Base-by-base conservation (phyloP, 2,113 vertebrate genomes). In the rabbit (Oryctolagus cuniculus) region DNA sequence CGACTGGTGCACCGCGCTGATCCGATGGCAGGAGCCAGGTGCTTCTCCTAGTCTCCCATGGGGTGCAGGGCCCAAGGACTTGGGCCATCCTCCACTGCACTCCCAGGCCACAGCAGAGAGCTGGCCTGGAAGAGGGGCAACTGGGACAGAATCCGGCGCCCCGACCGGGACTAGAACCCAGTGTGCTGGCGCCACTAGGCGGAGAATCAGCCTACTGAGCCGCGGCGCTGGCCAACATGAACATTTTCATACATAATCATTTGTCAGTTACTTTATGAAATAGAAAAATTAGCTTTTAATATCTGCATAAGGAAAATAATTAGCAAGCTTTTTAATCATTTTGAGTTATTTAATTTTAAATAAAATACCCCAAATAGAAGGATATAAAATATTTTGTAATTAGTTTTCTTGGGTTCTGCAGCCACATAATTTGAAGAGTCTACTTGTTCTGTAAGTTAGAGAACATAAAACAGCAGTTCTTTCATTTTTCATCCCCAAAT, bases 211-310 rank as follows among this genome's bases (percentile, higher is more conserved):
- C n/a, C n/a, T n/a, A n/a, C n/a, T n/a, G n/a, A n/a, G n/a, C n/a
- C n/a, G n/a, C n/a, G n/a, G n/a, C n/a, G n/a, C n/a, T n/a, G n/a
- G n/a, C n/a, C n/a, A 67, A 77, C 17, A 88, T 10, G 2, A 83
- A 64, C 22, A 78, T 75, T 72, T 95, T 70, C 31, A 73, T 24
- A 64, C 31, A 91, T 83, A 67, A 61, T n/a, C 51, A 77, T 51
- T 70, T 82, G 36, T 19, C 29, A 78, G 29, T 61, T 95, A 82
- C 16, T 55, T 86, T 61, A 69, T 34, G 67, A 87, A 75, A 31
- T 17, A 92, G 44, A 70, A 94, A 94, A 79, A 73, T 44, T 85
- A 10, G 36, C 87, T 89, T 38, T 89, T 61, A 58, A 49, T 83
- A 49, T 89, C 34, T 22, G 34, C 74, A 1, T n/a, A 66, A 84